phyloP scores from a whole-genome alignment of 1,140 invertebrate species.

The Penaeus indicus region DNA sequence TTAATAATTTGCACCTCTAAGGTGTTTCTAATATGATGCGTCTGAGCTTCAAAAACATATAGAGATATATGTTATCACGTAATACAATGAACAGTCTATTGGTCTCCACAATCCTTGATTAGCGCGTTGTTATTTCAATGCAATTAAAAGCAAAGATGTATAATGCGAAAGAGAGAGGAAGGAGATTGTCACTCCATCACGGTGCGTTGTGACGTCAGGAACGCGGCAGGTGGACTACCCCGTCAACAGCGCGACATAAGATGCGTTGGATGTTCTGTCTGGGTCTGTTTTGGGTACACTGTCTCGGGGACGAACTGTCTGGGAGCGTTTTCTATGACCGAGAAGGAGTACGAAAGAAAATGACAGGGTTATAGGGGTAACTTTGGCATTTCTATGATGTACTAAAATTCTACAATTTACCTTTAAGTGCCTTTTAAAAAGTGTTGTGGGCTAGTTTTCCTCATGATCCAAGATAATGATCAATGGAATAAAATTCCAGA shows the following conservation, averaged over 20 bases:
- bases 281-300: slow-evolving; percentile 45
- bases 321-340: slow-evolving; percentile 26
- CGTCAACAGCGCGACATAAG: slow-evolving; percentile 39
- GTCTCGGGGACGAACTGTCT: slow-evolving; percentile 35
- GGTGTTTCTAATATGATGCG: background rate
- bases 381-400: too few relatives aligned
- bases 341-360: too few relatives aligned
- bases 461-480: too few relatives aligned
- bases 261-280: background rate
- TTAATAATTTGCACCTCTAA: slow-evolving; percentile 9
- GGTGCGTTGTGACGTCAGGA: slow-evolving; percentile 45
- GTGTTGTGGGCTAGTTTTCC: too few relatives aligned
- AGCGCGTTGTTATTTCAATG: background rate
- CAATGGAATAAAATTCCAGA: too few relatives aligned
- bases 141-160: slow-evolving; percentile 34
- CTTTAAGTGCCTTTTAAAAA: too few relatives aligned
- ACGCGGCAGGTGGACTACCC: slow-evolving; percentile 53
- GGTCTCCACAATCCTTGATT: too few relatives aligned
- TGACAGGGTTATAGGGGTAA: too few relatives aligned
- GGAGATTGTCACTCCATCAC: background rate
- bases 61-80: background rate
- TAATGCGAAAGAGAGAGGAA: background rate
- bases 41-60: background rate
- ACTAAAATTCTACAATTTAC: too few relatives aligned
- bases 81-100: too few relatives aligned